Evolutionary conservation across 2,888 invertebrate genomes (phyloP), one percentile per base, ranked within the genome.

Genomic region (Ophion ellenae): DNA sequence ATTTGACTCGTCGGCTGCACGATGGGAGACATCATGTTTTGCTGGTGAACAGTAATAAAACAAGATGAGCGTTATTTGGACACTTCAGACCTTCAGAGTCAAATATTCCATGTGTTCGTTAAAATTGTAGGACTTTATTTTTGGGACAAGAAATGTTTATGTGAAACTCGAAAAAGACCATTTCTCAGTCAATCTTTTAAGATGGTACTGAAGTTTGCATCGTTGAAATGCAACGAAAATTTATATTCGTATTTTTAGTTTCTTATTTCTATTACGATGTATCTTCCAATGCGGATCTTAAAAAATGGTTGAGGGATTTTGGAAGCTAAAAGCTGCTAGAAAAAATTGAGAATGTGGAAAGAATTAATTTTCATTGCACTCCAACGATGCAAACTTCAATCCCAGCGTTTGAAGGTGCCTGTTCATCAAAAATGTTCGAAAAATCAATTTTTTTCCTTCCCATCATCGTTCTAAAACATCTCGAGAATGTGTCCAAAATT

Each of bases 11-110:
- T 95, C 81, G 97, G 96, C 91, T 96, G 96, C 71, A 97, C 96
- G 96, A 97, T 96, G 2, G 98, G 97, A 1, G 97, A 97, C 97
- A 97, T 97, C 93, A 97, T 95, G 91, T 97, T 97, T 96, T 98
- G 97, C 96, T 97, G 90, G 79, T 53, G 53, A 95, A 87, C 76
- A 81, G 85, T 28, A 83, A 74, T n/a, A 59, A 32, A 66, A 47
- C 1, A 73, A 47, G 73, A 57, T 14, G 24, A 74, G 7, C 24
- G 24, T 36, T 28, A 61, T 28, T 17, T 36, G 47, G 45, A 67
- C 3, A 14, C 53, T 17, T 17, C 14, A 17, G 5, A 5, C 5
- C 14, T 17, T 53, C 53, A 53, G 17, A 5, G 17, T 2, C 2
- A 14, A 53, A 17, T 17, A 4, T 53, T 53, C 14, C 0, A 17